A percentile compares a stretch with the other conserved stretches of the same genome.
phyloP scores from a whole-genome alignment of 2,113 vertebrate species.

The Cheirogaleus medius region DNA sequence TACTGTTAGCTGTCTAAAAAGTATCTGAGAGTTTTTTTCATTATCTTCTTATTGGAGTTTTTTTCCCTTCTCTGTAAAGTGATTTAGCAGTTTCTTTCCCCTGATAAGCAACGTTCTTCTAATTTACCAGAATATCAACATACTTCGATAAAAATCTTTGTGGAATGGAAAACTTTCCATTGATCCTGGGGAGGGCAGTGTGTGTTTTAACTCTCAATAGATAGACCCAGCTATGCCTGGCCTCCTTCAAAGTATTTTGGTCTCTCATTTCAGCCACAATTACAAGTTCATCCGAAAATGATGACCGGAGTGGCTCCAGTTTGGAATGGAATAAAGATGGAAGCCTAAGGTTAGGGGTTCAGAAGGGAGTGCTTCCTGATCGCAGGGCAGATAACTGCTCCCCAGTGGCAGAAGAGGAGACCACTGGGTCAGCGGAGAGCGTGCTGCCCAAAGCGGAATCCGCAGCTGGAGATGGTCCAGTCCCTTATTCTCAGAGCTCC shows the following conservation, averaged over 20 bases:
- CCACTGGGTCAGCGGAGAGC: constrained; percentile 82
- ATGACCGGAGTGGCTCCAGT: constrained; percentile 98
- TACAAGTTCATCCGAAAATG: constrained; percentile 99
- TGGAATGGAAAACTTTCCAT: not conserved
- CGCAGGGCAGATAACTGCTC: constrained; percentile 94
- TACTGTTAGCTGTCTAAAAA: not conserved
- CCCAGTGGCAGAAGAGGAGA: constrained; percentile 96
- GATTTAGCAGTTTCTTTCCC: constrained; percentile 65
- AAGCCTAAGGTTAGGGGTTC: constrained; percentile 90
- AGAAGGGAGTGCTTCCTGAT: constrained; percentile 88
- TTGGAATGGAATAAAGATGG: constrained; percentile 98
- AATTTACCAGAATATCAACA: constrained; percentile 59
- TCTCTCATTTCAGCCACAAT: constrained; percentile 91
- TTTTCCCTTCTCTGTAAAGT: constrained; percentile 29
- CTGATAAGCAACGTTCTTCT: constrained; percentile 64
- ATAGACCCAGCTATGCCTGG: not conserved
- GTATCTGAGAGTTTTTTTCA: constrained; percentile 50
- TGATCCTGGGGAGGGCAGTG: not conserved
- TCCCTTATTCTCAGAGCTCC: constrained; percentile 89
- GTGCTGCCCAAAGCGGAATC: constrained; percentile 85
- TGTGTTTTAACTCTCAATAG: not conserved
- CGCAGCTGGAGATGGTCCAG: constrained; percentile 87
- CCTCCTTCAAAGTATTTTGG: constrained; percentile 54
- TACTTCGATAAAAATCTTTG: constrained; percentile 65
- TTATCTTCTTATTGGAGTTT: constrained; percentile 52